phyloP scores from a whole-genome alignment of 37 sponge, comb jelly and placozoan species.

The Crambe crambe region DNA sequence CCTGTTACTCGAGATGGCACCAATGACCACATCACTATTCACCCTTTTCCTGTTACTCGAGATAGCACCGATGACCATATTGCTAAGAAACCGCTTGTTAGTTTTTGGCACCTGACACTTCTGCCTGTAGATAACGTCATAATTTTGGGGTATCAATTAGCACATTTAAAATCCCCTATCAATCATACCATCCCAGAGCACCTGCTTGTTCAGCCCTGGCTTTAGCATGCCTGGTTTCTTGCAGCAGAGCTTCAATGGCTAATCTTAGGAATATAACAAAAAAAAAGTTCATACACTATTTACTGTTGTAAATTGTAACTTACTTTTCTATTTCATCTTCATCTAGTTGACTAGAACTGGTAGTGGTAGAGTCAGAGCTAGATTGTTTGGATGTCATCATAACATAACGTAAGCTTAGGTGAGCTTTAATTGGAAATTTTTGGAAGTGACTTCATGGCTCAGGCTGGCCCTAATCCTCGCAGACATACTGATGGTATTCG shows the following conservation, averaged over 20 bases:
- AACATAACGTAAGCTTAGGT: no score
- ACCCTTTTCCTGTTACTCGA: conserved; percentile 16
- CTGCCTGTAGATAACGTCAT: conserved; percentile 8
- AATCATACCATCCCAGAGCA: conserved; percentile 34
- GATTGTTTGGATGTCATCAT: neutral
- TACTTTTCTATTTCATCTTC: conserved; percentile 27
- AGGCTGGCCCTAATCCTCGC: neutral
- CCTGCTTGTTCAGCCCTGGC: conserved; percentile 28
- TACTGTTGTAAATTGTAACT: no score
- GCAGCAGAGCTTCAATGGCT: conserved; percentile 30
- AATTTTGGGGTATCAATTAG: no score
- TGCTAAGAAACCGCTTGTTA: conserved; percentile 40
- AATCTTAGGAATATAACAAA: no score
- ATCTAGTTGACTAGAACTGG: no score
- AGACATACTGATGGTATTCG: neutral
- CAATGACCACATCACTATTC: no score
- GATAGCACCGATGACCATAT: conserved; percentile 4
- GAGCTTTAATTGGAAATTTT: no score
- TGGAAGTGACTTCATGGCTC: no score
- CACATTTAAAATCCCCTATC: no score
- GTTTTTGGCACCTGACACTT: conserved; percentile 7
- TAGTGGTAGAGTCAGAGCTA: neutral
- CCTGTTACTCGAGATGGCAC: no score
- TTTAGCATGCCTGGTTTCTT: conserved; percentile 21
- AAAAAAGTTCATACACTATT: no score